Percentiles rank a stretch among this genome's conserved stretches.
These are phyloP conservation scores for Osmerus eperlanus DNA, from an alignment of 2,113 vertebrate genomes.

Conservation along the genomic window DNA sequence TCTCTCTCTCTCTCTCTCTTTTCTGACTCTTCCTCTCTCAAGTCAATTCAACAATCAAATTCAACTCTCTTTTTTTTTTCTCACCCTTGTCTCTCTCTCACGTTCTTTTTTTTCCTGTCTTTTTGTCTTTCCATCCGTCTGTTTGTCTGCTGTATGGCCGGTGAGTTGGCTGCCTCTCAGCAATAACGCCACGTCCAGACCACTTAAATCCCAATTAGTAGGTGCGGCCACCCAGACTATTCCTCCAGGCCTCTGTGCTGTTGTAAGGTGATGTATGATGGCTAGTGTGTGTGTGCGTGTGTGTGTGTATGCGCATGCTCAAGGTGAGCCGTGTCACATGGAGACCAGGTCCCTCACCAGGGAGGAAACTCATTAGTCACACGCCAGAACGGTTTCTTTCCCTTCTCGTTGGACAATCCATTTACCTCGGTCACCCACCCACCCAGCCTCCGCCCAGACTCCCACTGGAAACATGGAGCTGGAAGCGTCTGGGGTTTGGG, in stretches of 20 bases:
- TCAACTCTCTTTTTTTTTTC: neutral
- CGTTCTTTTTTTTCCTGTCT: no score
- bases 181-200: slow-evolving; percentile 21
- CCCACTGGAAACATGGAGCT: neutral
- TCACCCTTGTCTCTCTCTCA: neutral
- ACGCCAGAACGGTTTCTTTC: slow-evolving; percentile 15
- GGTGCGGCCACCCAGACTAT: slow-evolving; percentile 17
- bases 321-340: slow-evolving; percentile 15
- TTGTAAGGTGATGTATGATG: slow-evolving; percentile 18
- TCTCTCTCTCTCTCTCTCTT: no score
- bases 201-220: slow-evolving; percentile 36
- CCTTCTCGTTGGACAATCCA: neutral
- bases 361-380: slow-evolving; percentile 22
- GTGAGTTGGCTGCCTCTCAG: neutral
- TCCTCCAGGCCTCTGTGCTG: slow-evolving; percentile 28
- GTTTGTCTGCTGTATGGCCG: slow-evolving; percentile 15
- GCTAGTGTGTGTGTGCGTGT: no score
- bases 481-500: neutral
- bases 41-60: neutral
- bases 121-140: slow-evolving; percentile 12
- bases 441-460: neutral
- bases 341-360: slow-evolving; percentile 2
- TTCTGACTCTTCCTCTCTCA: neutral
- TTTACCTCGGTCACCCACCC: neutral
- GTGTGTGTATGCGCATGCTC: neutral